Conservation (phyloP, 2,113 vertebrate genomes). For the Albula glossodonta region DNA sequence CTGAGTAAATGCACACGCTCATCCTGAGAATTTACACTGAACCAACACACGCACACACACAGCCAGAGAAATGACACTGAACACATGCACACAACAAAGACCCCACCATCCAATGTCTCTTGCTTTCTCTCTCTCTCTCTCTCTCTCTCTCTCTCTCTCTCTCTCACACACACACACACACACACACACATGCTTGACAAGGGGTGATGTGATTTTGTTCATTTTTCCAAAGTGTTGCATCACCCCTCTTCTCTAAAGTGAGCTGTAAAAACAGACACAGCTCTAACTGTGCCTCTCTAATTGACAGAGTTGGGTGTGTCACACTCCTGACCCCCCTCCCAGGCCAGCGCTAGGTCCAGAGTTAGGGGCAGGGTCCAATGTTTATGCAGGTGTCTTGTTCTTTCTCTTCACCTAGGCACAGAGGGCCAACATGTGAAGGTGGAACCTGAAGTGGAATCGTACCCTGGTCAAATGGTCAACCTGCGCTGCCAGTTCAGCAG, state of each 20-base stretch:
- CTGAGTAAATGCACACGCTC: background rate
- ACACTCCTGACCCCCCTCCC: background rate
- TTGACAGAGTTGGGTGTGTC: background rate
- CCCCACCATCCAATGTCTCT: too few species aligned
- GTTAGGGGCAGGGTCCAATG: constrained; percentile 54
- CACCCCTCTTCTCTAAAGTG: constrained; percentile 36
- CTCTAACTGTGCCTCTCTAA: background rate
- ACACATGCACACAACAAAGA: too few species aligned
- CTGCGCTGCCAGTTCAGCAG: constrained; percentile 65
- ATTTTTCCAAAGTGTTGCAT: constrained; percentile 48
- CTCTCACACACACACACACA: too few species aligned
- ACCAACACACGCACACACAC: background rate
- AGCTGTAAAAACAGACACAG: background rate
- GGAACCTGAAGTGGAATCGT: constrained; percentile 61
- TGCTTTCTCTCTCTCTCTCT: too few species aligned
- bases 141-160: too few species aligned
- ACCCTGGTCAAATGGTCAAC: constrained; percentile 57
- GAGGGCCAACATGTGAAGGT: constrained; percentile 64
- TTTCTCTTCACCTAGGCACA: constrained; percentile 45
- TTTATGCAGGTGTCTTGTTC: background rate
- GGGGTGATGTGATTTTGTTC: background rate
- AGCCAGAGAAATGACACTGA: too few species aligned
- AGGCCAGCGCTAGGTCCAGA: background rate
- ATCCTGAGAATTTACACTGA: background rate
- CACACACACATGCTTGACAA: too few species aligned